A percentile compares a stretch with the other conserved stretches of the same genome.
Conservation (phyloP, 2,888 invertebrate species). For the Hemaris fuciformis region DNA sequence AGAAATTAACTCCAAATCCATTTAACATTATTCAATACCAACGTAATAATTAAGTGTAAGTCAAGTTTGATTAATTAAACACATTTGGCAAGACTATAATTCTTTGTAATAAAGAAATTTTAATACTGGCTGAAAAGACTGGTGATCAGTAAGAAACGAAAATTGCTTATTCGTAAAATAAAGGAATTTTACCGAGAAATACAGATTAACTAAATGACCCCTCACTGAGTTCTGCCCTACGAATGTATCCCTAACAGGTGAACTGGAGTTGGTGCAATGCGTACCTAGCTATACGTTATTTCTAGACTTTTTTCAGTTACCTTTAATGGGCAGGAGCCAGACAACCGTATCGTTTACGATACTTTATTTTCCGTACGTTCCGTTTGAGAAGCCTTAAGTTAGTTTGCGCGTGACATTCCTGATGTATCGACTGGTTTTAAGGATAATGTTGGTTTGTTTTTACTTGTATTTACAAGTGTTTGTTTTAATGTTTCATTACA, state of each 20-base stretch:
- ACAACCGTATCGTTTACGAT: conserved; percentile 1
- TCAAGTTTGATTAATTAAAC: background rate
- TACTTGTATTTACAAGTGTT: background rate
- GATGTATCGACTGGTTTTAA: background rate
- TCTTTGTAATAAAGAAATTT: background rate
- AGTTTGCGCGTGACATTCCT: background rate
- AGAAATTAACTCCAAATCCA: too few relatives aligned
- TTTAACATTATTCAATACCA: too few relatives aligned
- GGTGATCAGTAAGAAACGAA: background rate
- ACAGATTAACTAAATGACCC: background rate
- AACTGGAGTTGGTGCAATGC: background rate
- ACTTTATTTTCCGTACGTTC: conserved; percentile 8
- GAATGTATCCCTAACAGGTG: background rate
- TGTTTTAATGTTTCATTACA: too few relatives aligned
- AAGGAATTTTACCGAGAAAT: background rate
- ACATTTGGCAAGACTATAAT: background rate
- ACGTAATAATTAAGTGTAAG: too few relatives aligned
- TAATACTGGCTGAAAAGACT: background rate
- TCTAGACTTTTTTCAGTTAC: background rate
- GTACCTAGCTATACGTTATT: background rate
- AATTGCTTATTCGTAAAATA: background rate
- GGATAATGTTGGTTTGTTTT: background rate
- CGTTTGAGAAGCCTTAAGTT: background rate
- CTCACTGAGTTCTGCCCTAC: background rate
- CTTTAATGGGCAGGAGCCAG: conserved; percentile 10